Evolutionary conservation across 2,113 vertebrate genomes (phyloP), one percentile per base, ranked within the genome.

Genomic region (Lycaon pictus): DNA sequence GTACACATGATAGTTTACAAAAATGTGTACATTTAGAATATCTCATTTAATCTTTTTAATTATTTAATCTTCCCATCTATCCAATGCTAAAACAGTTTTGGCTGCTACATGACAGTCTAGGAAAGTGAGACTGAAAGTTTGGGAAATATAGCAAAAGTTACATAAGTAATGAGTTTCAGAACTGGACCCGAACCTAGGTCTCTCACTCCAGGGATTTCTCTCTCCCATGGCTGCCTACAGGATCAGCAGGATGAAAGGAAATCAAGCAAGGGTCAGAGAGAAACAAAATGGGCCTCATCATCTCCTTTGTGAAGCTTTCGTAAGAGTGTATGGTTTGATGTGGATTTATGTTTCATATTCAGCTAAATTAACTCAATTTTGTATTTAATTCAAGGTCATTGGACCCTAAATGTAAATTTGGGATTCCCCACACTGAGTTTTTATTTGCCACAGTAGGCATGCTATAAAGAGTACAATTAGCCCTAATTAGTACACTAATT

Each of bases 1-100:
- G 53, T 55, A 94, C 19, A 94, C 65, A 74, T 56, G 72, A 81
- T 16, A 94, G 83, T 90, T 88, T 95, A 84, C 23, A 56, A 96
- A 97, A 97, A 63, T 48, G 53, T 95, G 27, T 88, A 81, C 15
- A 67, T 56, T 12, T 86, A 53, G 43, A 53, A 27, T 58, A 60
- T 69, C 51, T 88, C 69, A 83, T 81, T 95, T 93, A 89, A 65
- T 81, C 51, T 88, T 43, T 92, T 58, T 65, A 79, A 69, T 82
- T 32, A 84, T 53, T 89, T 83, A 51, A 37, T 85, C 88, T 95
- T 94, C 32, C 7, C 7, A 72, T 53, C 7, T 84, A 90, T 15
- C 67, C n/a, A 81, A 25, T 13, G 53, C 32, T 82, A 37, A 71
- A 88, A 87, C 37, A 48, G 1, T 69, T 95, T 92, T 37, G 55